Percentiles rank a stretch among this genome's conserved stretches.
Evolutionary conservation across 2,113 vertebrate genomes (phyloP).

Genomic region (Elaphurus davidianus): DNA sequence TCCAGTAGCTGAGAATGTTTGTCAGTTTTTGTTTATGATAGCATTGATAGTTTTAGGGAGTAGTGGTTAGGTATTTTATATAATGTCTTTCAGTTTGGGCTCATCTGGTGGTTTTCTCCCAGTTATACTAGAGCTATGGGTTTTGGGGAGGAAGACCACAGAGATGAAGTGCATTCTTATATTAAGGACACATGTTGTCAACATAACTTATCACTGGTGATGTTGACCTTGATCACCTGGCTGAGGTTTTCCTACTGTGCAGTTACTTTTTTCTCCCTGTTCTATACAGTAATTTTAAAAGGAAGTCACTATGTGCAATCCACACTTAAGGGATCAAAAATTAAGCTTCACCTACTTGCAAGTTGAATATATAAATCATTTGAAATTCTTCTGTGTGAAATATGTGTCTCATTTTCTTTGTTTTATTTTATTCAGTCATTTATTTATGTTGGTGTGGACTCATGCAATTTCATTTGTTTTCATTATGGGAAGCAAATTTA

Average conservation of each 20-base stretch:
- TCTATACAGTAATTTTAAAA: not conserved
- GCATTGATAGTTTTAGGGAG: not conserved
- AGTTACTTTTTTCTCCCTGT: not conserved
- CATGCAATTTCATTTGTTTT: not conserved
- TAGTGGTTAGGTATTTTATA: not conserved
- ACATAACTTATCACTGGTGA: not conserved
- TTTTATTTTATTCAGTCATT: not conserved
- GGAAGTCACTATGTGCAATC: not conserved
- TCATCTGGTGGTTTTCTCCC: not conserved
- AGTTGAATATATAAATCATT: not conserved
- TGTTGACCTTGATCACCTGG: not conserved
- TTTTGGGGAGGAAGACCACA: not conserved
- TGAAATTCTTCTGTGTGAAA: not conserved
- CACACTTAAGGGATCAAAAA: not conserved
- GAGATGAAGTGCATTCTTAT: not conserved
- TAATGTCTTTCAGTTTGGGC: not conserved
- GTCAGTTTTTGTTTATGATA: not conserved
- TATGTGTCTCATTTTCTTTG: not conserved
- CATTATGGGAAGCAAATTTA: not conserved
- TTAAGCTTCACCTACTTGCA: not conserved
- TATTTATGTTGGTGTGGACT: not conserved
- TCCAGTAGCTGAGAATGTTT: not conserved
- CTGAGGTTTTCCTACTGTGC: not conserved
- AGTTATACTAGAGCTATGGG: not conserved
- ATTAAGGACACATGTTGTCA: not conserved